Conservation (phyloP, 2,113 vertebrate species). For the human region GRCh38 chr11:104401501-104402000, state of each 20-base stretch:
- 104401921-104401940: slow-evolving; percentile 33
- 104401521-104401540: slow-evolving; percentile 27
- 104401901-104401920: slow-evolving; percentile 41
- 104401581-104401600: slow-evolving; percentile 40
- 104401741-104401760: slow-evolving; percentile 52
- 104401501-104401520: not conserved
- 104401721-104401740: slow-evolving; percentile 52
- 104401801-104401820: slow-evolving; percentile 47
- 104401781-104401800: slow-evolving; percentile 63
- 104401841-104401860: slow-evolving; percentile 44
- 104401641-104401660: not conserved
- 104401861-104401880: slow-evolving; percentile 43
- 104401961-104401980: not conserved
- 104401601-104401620: slow-evolving; percentile 17
- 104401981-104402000: not conserved
- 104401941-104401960: not conserved
- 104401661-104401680: slow-evolving; percentile 32
- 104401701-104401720: slow-evolving; percentile 67
- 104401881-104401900: slow-evolving; percentile 39
- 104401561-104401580: slow-evolving; percentile 28
- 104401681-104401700: not conserved
- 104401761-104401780: slow-evolving; percentile 42
- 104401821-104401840: slow-evolving; percentile 65
- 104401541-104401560: not conserved
- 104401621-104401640: slow-evolving; percentile 47